A percentile compares a stretch with the other conserved stretches of the same genome.
Conservation (phyloP, 2,113 vertebrate species). For the Phodopus roborovskii region DNA sequence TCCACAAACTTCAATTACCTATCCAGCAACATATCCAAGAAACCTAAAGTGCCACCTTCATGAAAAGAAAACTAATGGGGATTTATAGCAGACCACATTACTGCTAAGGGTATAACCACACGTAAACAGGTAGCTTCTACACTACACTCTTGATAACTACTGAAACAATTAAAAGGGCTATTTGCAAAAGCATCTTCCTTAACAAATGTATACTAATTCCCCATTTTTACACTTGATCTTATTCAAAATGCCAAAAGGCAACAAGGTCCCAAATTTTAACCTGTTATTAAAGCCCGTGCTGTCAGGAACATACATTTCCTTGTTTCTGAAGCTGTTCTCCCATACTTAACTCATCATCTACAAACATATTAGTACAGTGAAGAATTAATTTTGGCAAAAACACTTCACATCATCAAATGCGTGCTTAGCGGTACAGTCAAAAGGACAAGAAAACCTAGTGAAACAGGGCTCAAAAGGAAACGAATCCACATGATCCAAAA, state of each 20-base stretch:
- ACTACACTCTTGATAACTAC: not conserved
- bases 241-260: not conserved
- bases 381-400: not conserved
- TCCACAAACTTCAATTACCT: constrained; percentile 47
- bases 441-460: not conserved
- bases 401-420: not conserved
- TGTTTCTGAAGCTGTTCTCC: not conserved
- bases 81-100: constrained; percentile 21
- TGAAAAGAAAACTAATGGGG: constrained; percentile 30
- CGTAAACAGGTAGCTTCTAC: not conserved
- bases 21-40: not conserved
- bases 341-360: not conserved
- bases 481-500: not conserved
- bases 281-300: constrained; percentile 28
- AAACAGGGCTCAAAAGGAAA: not conserved
- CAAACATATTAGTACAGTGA: not conserved
- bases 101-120: not conserved
- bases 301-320: not conserved
- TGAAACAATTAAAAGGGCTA: not conserved
- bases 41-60: not conserved
- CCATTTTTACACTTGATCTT: not conserved
- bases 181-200: constrained; percentile 5
- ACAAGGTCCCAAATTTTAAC: constrained; percentile 41
- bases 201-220: not conserved
- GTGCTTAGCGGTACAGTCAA: not conserved